These are phyloP conservation scores for Rhinopomastus cyanomelas DNA, from an alignment of 2,113 vertebrate species.

Conservation along the genomic window DNA sequence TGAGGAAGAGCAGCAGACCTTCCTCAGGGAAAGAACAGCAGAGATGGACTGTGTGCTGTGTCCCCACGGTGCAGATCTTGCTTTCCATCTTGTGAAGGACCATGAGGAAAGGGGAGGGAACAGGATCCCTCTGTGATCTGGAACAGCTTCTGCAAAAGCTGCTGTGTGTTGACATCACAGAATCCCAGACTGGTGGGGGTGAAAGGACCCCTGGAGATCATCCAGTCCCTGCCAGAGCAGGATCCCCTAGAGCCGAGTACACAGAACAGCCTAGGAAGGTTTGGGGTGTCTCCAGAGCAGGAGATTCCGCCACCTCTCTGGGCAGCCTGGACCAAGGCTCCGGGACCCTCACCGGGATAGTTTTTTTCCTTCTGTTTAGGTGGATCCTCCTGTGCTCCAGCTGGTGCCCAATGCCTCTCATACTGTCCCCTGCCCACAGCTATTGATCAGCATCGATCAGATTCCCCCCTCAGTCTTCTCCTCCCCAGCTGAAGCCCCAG, in stretches of 20 bases:
- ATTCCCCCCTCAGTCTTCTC: too few species aligned
- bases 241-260: too few species aligned
- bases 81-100: accelerated
- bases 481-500: too few species aligned
- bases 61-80: accelerated
- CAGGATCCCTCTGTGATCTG: too few species aligned
- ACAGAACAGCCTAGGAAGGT: not conserved
- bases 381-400: too few species aligned
- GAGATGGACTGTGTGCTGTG: accelerated
- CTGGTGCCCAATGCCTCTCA: too few species aligned
- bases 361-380: not conserved
- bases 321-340: not conserved
- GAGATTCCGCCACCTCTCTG: not conserved
- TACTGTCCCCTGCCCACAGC: too few species aligned
- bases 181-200: not conserved
- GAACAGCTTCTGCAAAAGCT: not conserved
- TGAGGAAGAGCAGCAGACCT: not conserved
- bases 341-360: not conserved
- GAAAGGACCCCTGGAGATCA: not conserved
- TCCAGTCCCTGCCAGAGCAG: not conserved
- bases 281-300: not conserved
- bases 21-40: not conserved
- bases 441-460: too few species aligned
- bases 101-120: accelerated
- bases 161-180: not conserved